Evolutionary conservation across 2,113 vertebrate species (phyloP).

Genomic region (Speoplatyrhinus poulsoni): DNA sequence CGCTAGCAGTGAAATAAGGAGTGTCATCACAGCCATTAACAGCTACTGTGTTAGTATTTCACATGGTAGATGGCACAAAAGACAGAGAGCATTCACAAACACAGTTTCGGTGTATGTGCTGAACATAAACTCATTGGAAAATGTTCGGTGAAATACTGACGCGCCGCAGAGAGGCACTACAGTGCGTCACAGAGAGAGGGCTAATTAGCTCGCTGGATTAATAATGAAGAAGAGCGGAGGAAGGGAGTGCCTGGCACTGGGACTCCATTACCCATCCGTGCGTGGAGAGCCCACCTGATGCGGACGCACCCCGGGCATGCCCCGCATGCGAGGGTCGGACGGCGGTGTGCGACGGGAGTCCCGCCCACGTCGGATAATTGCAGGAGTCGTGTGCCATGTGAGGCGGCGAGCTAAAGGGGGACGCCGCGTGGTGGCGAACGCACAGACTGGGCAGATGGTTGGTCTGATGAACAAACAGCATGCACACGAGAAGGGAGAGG

Average conservation of each 20-base stretch:
- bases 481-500: constrained; percentile 43
- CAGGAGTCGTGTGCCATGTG: constrained; percentile 55
- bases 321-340: constrained; percentile 59
- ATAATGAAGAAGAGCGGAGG: constrained; percentile 47
- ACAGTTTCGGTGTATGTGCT: constrained; percentile 40
- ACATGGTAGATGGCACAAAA: constrained; percentile 57
- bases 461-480: constrained; percentile 74
- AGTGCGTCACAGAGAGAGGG: constrained; percentile 46
- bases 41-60: constrained; percentile 44
- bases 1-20: background rate
- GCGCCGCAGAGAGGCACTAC: constrained; percentile 51
- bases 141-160: constrained; percentile 68
- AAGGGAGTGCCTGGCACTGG: constrained; percentile 41
- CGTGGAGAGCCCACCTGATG: constrained; percentile 64
- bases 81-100: constrained; percentile 35
- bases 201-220: constrained; percentile 66
- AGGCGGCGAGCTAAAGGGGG: constrained; percentile 50
- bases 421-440: constrained; percentile 58
- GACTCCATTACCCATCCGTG: constrained; percentile 49
- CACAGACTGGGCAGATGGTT: constrained; percentile 75
- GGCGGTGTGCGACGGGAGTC: constrained; percentile 57
- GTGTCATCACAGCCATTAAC: constrained; percentile 44
- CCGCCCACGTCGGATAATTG: constrained; percentile 71
- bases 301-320: constrained; percentile 48
- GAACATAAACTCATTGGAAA: constrained; percentile 63